These are phyloP conservation scores for Ormyrus rosae DNA, from an alignment of 2,888 invertebrate species.

Conservation along the genomic window DNA sequence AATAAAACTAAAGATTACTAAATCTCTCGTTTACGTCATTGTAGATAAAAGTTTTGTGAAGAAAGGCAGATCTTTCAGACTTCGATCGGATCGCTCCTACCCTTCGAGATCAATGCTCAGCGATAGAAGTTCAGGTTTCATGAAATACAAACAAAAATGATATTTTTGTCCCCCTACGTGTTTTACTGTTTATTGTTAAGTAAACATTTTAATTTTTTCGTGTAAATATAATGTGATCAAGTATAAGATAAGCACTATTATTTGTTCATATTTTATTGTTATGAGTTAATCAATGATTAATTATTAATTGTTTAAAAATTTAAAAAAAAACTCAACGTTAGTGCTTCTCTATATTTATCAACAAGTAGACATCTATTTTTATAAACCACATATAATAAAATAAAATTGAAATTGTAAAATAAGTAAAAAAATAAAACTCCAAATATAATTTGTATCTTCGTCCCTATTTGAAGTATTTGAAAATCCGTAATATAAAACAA, in stretches of 20 bases:
- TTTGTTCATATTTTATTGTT: neutral
- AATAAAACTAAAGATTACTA: neutral
- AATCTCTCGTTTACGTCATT: conserved; percentile 25
- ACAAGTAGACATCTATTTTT: neutral
- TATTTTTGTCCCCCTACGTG: neutral
- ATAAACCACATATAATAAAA: neutral
- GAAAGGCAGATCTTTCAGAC: conserved; percentile 57
- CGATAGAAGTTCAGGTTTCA: conserved; percentile 54
- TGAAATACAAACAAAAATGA: conserved; percentile 19
- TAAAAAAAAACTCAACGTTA: neutral
- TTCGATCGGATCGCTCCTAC: conserved; percentile 48
- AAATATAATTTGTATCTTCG: too few relatives aligned
- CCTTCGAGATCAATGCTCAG: conserved; percentile 51
- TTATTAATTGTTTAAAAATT: neutral
- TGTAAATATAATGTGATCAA: neutral
- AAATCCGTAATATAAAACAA: too few relatives aligned
- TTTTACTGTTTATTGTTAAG: neutral
- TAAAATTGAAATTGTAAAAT: too few relatives aligned
- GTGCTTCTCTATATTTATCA: conserved; percentile 17
- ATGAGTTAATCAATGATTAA: neutral
- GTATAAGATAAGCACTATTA: neutral
- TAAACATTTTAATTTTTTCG: too few relatives aligned
- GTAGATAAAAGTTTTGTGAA: conserved; percentile 55
- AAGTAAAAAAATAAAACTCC: too few relatives aligned
- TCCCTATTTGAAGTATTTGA: too few relatives aligned